A percentile compares a stretch with the other conserved stretches of the same genome.
These are phyloP conservation scores for Prionailurus viverrinus DNA, from an alignment of 2,113 vertebrate genomes.

Conservation along the genomic window DNA sequence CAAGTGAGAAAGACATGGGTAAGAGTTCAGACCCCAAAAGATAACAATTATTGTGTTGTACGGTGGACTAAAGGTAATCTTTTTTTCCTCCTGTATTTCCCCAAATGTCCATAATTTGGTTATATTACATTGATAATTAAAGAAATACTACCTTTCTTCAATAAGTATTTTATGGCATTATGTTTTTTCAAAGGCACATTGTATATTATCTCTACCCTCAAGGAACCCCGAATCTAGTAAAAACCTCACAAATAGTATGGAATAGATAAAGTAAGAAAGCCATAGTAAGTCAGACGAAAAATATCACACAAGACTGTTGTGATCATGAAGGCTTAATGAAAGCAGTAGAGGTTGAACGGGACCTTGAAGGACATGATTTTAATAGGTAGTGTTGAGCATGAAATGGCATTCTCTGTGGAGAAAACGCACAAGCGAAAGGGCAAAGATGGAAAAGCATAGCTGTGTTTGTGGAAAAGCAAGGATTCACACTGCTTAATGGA, in stretches of 20 bases:
- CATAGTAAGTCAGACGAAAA: background rate
- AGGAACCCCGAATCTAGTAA: slow-evolving; percentile 25
- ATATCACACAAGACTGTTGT: background rate
- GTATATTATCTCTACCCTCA: background rate
- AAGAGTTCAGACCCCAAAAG: background rate
- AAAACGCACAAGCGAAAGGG: background rate
- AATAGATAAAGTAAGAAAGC: background rate
- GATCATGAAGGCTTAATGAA: slow-evolving; percentile 20
- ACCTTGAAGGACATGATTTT: slow-evolving; percentile 36
- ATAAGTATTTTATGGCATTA: background rate
- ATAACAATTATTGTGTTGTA: background rate
- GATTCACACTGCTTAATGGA: background rate
- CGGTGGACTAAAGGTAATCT: background rate
- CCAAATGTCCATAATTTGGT: background rate
- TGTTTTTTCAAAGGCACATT: background rate
- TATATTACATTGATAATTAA: background rate
- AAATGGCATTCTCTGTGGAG: slow-evolving; percentile 23
- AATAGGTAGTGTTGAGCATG: background rate
- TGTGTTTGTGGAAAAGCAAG: background rate
- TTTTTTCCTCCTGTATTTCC: background rate
- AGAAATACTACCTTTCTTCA: background rate
- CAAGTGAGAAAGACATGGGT: background rate
- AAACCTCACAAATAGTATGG: background rate
- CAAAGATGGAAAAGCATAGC: background rate
- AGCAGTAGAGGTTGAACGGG: background rate